Percentiles rank a stretch among this genome's conserved stretches.
Conservation (phyloP, 2,113 vertebrate species). For the Hirundichthys speculiger region DNA sequence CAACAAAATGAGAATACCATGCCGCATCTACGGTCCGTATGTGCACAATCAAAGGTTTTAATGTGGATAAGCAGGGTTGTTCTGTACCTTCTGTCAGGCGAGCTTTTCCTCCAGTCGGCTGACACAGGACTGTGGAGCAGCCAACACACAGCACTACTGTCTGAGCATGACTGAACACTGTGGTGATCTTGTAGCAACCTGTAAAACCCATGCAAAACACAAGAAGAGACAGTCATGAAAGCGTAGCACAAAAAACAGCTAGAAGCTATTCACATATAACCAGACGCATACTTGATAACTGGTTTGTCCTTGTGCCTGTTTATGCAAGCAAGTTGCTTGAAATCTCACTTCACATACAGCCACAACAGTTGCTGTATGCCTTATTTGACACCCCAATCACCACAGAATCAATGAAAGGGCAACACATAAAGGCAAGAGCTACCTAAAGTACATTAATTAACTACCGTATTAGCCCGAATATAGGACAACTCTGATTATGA, state of each 20-base stretch:
- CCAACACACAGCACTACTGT: constrained; percentile 82
- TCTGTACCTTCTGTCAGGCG: constrained; percentile 81
- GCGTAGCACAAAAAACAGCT: not conserved
- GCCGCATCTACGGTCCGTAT: too few relatives aligned
- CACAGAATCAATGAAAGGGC: constrained; percentile 60
- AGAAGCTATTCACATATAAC: not conserved
- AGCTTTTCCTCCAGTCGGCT: constrained; percentile 82
- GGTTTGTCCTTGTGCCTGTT: constrained; percentile 51
- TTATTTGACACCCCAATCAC: constrained; percentile 74
- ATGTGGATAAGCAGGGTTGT: not conserved
- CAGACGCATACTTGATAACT: not conserved
- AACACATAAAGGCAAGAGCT: constrained; percentile 81
- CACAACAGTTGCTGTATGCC: constrained; percentile 66
- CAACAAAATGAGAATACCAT: too few relatives aligned
- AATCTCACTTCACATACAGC: constrained; percentile 39
- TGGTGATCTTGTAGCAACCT: constrained; percentile 85
- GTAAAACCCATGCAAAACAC: not conserved
- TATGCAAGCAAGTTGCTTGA: constrained; percentile 25
- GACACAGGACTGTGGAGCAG: constrained; percentile 80
- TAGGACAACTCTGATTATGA: too few relatives aligned
- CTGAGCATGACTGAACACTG: constrained; percentile 83
- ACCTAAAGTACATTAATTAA: too few relatives aligned
- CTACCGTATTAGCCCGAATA: too few relatives aligned
- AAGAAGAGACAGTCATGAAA: not conserved
- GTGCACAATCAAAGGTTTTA: too few relatives aligned